Conservation (phyloP, 2,113 vertebrate genomes). For the Poicephalus gulielmi region DNA sequence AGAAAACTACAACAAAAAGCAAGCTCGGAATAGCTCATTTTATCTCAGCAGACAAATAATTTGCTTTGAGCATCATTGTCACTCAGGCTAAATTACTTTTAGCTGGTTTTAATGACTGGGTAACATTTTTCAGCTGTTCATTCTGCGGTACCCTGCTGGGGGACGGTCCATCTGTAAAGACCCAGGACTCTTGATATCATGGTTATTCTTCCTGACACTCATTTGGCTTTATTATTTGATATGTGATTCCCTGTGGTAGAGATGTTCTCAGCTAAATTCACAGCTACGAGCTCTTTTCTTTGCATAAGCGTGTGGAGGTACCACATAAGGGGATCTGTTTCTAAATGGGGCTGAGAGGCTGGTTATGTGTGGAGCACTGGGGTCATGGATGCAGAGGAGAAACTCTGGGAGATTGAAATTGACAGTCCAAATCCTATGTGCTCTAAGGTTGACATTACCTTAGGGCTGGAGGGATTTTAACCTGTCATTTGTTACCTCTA, state of each 20-base stretch:
- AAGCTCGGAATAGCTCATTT: conserved; percentile 26
- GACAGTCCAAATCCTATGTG: not conserved
- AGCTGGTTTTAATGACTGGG: not conserved
- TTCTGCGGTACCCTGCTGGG: not conserved
- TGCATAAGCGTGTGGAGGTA: not conserved
- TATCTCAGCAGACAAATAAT: conserved; percentile 24
- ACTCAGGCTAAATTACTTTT: conserved; percentile 42
- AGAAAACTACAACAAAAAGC: conserved; percentile 6
- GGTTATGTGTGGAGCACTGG: not conserved
- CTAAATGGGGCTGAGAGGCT: not conserved
- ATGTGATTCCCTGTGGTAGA: not conserved
- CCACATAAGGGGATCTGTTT: not conserved
- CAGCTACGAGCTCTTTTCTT: not conserved
- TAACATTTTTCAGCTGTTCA: not conserved
- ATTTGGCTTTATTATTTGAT: not conserved
- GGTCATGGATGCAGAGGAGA: not conserved
- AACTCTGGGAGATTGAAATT: not conserved
- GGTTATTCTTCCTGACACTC: not conserved
- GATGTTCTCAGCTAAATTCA: not conserved
- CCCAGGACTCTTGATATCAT: not conserved
- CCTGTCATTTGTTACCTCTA: not conserved
- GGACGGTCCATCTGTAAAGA: not conserved
- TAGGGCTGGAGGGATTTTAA: not conserved
- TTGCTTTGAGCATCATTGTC: conserved; percentile 34
- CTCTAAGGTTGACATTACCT: not conserved